These are phyloP conservation scores for Rhizoglyphus robini DNA, from an alignment of 1,140 invertebrate species.

Conservation along the genomic window DNA sequence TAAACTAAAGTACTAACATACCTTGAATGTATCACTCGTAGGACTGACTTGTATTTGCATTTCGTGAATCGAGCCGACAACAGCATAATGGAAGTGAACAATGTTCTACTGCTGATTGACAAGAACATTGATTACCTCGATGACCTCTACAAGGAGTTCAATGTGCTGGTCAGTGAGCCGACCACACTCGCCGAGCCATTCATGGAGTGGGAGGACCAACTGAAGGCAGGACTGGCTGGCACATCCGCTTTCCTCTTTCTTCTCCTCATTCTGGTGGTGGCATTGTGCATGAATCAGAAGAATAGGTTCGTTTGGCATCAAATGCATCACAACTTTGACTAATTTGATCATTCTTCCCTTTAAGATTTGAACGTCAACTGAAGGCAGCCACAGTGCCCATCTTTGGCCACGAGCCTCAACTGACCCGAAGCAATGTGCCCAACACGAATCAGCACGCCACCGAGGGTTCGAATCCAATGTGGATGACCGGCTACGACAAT, in stretches of 20 bases:
- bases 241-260: slow-evolving; percentile 59
- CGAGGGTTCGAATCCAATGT: slow-evolving; percentile 86
- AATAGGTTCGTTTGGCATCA: slow-evolving; percentile 38
- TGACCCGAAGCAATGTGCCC: slow-evolving; percentile 67
- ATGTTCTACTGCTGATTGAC: slow-evolving; percentile 52
- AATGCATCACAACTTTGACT: slow-evolving; percentile 21
- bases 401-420: slow-evolving; percentile 46
- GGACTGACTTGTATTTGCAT: slow-evolving; percentile 81
- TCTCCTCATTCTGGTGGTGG: slow-evolving; percentile 58
- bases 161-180: slow-evolving; percentile 35
- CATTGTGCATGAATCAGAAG: slow-evolving; percentile 63
- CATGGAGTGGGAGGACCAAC: slow-evolving; percentile 30
- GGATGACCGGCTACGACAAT: slow-evolving; percentile 84
- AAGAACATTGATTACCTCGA: slow-evolving; percentile 78
- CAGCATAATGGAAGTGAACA: slow-evolving; percentile 58
- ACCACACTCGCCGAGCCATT: slow-evolving; percentile 6
- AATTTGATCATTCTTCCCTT: slow-evolving; percentile 13
- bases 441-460: slow-evolving; percentile 87
- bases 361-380: slow-evolving; percentile 61
- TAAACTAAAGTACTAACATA: background rate
- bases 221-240: slow-evolving; percentile 59
- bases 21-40: slow-evolving; percentile 24
- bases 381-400: slow-evolving; percentile 83
- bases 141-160: slow-evolving; percentile 62
- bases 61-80: slow-evolving; percentile 75